Evolutionary conservation across 2,888 invertebrate species (phyloP).

Genomic region (Drosophila mayaguana): DNA sequence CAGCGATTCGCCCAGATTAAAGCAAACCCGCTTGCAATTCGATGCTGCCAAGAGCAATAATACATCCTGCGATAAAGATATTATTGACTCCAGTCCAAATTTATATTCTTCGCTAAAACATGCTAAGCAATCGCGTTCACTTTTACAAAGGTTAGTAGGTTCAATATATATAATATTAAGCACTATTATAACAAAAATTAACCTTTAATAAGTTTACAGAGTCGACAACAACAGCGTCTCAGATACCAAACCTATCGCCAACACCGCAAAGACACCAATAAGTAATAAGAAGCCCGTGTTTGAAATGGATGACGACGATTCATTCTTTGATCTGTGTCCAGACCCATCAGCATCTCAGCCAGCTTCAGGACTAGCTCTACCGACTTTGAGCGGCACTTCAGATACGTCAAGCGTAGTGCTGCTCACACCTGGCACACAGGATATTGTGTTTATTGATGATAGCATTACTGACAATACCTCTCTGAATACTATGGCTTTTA

Average conservation of each 20-base stretch:
- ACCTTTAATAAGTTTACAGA: slow-evolving; percentile 72
- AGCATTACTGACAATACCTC: slow-evolving; percentile 46
- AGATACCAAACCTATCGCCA: slow-evolving; percentile 30
- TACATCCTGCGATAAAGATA: slow-evolving; percentile 60
- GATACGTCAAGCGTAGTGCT: slow-evolving; percentile 74
- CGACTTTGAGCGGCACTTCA: slow-evolving; percentile 36
- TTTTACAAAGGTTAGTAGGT: slow-evolving; percentile 62
- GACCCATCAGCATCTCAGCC: slow-evolving; percentile 26
- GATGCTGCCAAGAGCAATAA: slow-evolving; percentile 29
- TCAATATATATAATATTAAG: background rate
- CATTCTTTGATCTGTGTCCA: slow-evolving; percentile 39
- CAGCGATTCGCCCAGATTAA: slow-evolving; percentile 58
- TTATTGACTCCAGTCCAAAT: slow-evolving; percentile 80
- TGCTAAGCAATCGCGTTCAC: slow-evolving; percentile 60
- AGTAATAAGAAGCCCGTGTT: slow-evolving; percentile 43
- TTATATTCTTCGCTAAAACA: slow-evolving; percentile 48
- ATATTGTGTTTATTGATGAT: slow-evolving; percentile 82
- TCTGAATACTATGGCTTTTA: slow-evolving; percentile 75
- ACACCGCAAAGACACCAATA: background rate
- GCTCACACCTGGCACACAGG: slow-evolving; percentile 81
- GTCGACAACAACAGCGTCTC: slow-evolving; percentile 52
- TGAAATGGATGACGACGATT: slow-evolving; percentile 62
- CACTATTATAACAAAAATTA: slow-evolving; percentile 25
- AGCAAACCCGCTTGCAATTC: slow-evolving; percentile 73
- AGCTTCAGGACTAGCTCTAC: slow-evolving; percentile 15